Base-by-base conservation (phyloP, 35 echinoderm and acorn worm genomes). In the Apostichopus japonicus region DNA sequence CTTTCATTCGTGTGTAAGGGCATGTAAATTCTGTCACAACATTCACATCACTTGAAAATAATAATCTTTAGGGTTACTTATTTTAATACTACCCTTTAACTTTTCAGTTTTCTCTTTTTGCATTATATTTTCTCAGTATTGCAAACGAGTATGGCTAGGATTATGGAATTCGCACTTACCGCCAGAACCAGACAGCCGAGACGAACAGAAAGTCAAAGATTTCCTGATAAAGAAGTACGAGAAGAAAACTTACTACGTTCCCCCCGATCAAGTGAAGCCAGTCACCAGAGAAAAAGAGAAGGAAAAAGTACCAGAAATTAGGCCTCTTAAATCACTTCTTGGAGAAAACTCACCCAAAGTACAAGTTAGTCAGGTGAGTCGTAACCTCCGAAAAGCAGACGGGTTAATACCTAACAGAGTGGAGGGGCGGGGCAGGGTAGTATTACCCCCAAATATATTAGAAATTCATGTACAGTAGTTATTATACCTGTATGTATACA, bases 201-300 rank as follows among this genome's bases (percentile, higher is more conserved):
- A 94, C 22, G 93, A 94, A 90, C 93, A 94, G 63, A 90, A 91
- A 86, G 93, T 94, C 16, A 94, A 94, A 91, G 93, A 94, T 63
- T 94, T 90, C 67, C 56, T 94, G 88, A 77, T 72, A 23, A 88
- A 94, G 62, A 94, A 94, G 24, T 94, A 94, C 51, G 93, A 94
- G 55, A 90, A 86, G 23, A 94, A 94, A 86, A 24, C 77, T 54
- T 94, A 86, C 86, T 94, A 94, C 51, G 88, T 94, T 16, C 71
- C 88, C 53, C 93, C 93, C 10, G 88, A 83, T 23, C 93, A 94
- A 75, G 88, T 87, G 8, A 87, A 87, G 53, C 76, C 88, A 55
- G 24, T 91, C 59, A 80, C 65, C 5, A 59, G n/a, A 72, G 87
- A 83, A 27, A 90, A 90, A 90, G 75, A 54, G 75, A 79, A 91